These are phyloP conservation scores for Hylyphantes graminicola DNA, from an alignment of 1,140 invertebrate species.

Conservation along the genomic window DNA sequence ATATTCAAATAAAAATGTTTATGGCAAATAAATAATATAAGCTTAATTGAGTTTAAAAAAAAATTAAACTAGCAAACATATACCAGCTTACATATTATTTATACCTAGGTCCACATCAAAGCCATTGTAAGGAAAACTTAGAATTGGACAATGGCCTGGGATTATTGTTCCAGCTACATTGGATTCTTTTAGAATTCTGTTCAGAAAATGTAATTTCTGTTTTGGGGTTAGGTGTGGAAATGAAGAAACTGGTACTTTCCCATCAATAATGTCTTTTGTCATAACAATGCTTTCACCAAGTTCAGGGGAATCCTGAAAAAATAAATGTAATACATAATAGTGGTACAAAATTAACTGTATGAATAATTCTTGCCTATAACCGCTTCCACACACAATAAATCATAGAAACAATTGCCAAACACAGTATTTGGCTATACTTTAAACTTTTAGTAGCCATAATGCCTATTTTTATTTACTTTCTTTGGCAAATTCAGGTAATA, in stretches of 20 bases:
- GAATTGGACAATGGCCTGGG: conserved; percentile 31
- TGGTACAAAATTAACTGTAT: background rate
- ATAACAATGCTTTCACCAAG: background rate
- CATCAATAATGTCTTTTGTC: background rate
- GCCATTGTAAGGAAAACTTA: conserved; percentile 20
- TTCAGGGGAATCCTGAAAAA: background rate
- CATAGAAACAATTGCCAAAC: too few species aligned
- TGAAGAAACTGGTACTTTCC: conserved; percentile 18
- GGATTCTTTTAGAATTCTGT: background rate
- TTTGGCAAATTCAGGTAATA: too few species aligned
- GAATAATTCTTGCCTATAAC: too few species aligned
- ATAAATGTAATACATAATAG: background rate
- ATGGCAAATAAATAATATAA: background rate
- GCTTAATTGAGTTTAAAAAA: background rate
- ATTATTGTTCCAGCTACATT: background rate
- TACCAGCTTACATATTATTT: conserved; percentile 11
- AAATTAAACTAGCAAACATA: too few species aligned
- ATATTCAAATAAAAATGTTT: background rate
- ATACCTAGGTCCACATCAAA: conserved; percentile 14
- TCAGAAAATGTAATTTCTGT: background rate
- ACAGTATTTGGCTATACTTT: too few species aligned
- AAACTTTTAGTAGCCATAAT: too few species aligned
- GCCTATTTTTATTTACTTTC: too few species aligned
- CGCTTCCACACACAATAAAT: too few species aligned
- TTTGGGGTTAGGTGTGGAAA: background rate